These are phyloP conservation scores for Polyommatus iphigenia DNA, from an alignment of 2,888 invertebrate species.

Conservation along the genomic window DNA sequence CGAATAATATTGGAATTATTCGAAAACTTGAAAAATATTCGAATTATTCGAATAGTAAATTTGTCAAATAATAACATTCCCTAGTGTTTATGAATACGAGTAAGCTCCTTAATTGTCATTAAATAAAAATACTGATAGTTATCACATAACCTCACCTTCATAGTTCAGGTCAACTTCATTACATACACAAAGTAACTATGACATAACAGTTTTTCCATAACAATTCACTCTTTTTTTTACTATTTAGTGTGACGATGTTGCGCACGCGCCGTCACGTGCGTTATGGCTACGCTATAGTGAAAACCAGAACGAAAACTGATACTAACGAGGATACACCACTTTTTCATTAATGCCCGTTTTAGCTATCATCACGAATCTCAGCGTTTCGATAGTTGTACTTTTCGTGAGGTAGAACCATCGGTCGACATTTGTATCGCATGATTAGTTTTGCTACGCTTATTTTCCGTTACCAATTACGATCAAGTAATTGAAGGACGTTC, in stretches of 20 bases:
- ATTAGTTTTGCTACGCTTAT: conserved; percentile 8
- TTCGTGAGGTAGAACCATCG: neutral
- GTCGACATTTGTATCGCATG: neutral
- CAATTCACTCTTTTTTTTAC: neutral
- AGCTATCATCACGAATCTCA: neutral
- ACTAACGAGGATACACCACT: conserved; percentile 10
- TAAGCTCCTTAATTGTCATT: neutral
- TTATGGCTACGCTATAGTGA: conserved; percentile 38
- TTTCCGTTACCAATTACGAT: neutral
- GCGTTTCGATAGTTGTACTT: neutral
- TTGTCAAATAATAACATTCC: too few relatives aligned
- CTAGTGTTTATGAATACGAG: too few relatives aligned
- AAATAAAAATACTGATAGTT: neutral
- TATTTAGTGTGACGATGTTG: conserved; percentile 33
- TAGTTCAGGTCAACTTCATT: neutral
- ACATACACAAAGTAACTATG: neutral
- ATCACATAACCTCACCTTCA: neutral
- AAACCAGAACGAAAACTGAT: conserved; percentile 50
- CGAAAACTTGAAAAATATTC: too few relatives aligned
- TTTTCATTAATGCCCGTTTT: neutral
- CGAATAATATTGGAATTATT: too few relatives aligned
- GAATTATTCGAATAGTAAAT: too few relatives aligned
- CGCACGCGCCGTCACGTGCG: conserved; percentile 38
- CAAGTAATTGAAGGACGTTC: neutral
- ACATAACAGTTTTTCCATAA: neutral